These are phyloP conservation scores for Diarsia brunnea DNA, from an alignment of 2,888 invertebrate species.

Conservation along the genomic window DNA sequence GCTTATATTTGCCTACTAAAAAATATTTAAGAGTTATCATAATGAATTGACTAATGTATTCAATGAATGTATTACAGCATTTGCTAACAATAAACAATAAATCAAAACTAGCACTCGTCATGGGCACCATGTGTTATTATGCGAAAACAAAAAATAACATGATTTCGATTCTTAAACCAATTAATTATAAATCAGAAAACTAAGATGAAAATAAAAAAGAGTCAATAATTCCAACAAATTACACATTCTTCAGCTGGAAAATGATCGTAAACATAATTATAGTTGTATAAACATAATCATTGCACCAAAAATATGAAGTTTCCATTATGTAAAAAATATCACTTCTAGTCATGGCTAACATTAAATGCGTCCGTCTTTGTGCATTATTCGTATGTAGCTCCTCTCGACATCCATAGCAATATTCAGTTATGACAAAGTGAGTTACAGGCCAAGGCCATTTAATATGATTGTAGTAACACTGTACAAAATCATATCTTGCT, in stretches of 20 bases:
- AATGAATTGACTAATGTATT: neutral
- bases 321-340: conserved; percentile 32
- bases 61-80: conserved; percentile 5
- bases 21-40: conserved; percentile 6
- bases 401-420: conserved; percentile 43
- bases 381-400: conserved; percentile 34
- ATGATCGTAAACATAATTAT: conserved; percentile 39
- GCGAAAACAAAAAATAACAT: conserved; percentile 9
- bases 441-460: conserved; percentile 42
- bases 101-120: conserved; percentile 9
- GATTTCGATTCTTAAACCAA: conserved; percentile 13
- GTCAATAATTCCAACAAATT: conserved; percentile 27
- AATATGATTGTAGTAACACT: conserved; percentile 40
- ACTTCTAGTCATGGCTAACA: conserved; percentile 33
- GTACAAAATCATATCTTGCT: conserved; percentile 41
- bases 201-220: conserved; percentile 21
- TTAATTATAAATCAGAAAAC: conserved; percentile 24
- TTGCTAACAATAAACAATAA: conserved; percentile 16
- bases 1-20: neutral
- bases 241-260: conserved; percentile 30
- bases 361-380: conserved; percentile 39
- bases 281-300: conserved; percentile 33
- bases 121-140: conserved; percentile 7
- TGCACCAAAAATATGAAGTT: conserved; percentile 44
- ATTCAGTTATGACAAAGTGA: conserved; percentile 35